Base-by-base conservation (phyloP, 2,888 invertebrate genomes). In the Oscheius myriophilus region DNA sequence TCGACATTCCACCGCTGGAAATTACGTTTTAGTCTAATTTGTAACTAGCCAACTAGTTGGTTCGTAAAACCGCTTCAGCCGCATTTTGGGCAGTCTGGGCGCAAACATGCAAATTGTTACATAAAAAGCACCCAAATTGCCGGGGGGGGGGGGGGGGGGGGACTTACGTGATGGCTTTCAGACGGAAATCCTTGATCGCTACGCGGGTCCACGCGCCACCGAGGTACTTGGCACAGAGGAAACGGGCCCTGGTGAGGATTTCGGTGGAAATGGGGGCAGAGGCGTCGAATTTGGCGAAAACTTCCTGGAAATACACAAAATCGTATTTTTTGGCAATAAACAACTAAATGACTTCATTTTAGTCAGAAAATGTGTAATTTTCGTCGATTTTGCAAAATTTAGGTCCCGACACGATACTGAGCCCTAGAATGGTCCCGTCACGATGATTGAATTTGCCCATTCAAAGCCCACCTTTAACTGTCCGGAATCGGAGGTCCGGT, bases 1-100 rank as follows among this genome's bases (percentile, higher is more conserved):
- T 97, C 64, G 95, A 95, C 64, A 97, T 89, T 0, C 96, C 97
- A 11, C 96, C 96, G 87, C 96, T 96, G 89, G 0, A 89, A 82
- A 67, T 57, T 58, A 25, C 7, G 1, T 18, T 3, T 43, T 2
- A 61, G 1, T 23, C 26, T 25, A 25, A n/a, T 25, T 4, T 4
- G 14, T 16, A 3, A n/a, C 18, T n/a, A 12, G 51, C n/a, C n/a
- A n/a, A n/a, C n/a, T n/a, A n/a, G n/a, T n/a, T n/a, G n/a, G n/a
- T n/a, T n/a, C n/a, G n/a, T n/a, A n/a, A n/a, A n/a, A n/a, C n/a
- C n/a, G n/a, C n/a, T n/a, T n/a, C n/a, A n/a, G n/a, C n/a, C n/a
- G n/a, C n/a, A n/a, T n/a, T n/a, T n/a, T n/a, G n/a, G n/a, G n/a
- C n/a, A n/a, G n/a, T n/a, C n/a, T n/a, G n/a, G n/a, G n/a, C n/a